Percentiles rank a stretch among this genome's conserved stretches.
These are phyloP conservation scores for Telmatherina bonti DNA, from an alignment of 2,797 vertebrate species.

Conservation along the genomic window DNA sequence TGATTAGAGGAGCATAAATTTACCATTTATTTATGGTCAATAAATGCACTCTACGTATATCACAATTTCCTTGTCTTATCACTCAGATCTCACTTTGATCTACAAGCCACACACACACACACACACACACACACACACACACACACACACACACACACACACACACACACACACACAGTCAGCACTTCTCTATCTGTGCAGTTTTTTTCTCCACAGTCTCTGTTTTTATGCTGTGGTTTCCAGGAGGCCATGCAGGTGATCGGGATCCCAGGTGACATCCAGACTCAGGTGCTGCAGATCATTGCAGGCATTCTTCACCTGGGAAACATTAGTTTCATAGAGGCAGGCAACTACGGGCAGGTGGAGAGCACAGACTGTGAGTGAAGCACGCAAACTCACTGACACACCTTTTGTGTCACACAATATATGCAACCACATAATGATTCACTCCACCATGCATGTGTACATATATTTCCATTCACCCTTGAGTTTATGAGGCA, in stretches of 20 bases:
- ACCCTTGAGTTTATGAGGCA: constrained; percentile 12
- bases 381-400: constrained; percentile 61
- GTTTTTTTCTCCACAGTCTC: not conserved
- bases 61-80: not conserved
- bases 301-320: constrained; percentile 93
- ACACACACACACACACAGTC: not conserved
- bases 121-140: not conserved
- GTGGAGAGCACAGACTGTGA: constrained; percentile 94
- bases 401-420: not conserved
- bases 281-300: constrained; percentile 91
- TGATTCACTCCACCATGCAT: not conserved
- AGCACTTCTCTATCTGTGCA: not conserved
- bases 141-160: no score
- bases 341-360: constrained; percentile 92
- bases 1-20: not conserved
- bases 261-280: constrained; percentile 86
- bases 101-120: not conserved
- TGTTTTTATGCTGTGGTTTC: constrained; percentile 9
- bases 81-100: no score
- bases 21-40: not conserved
- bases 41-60: no score
- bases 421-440: not conserved
- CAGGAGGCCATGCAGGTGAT: constrained; percentile 97
- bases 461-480: not conserved
- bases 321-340: constrained; percentile 94